Evolutionary conservation across 2,113 vertebrate genomes (phyloP), one percentile per base, ranked within the genome.

Genomic region (Hippolais icterina): DNA sequence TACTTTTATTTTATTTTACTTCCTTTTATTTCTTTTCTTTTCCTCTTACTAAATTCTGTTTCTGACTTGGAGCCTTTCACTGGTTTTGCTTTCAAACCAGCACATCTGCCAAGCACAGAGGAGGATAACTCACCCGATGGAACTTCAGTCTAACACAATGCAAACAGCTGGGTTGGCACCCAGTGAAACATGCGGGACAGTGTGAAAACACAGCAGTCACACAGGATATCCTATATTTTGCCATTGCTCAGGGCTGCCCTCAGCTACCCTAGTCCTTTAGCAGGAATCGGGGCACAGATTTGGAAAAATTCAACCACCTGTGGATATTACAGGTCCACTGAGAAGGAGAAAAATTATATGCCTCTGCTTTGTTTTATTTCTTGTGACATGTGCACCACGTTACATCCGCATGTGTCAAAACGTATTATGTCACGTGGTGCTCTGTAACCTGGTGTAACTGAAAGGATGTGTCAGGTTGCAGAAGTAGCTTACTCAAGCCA

Each of bases 131-230:
- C 42, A 25, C 24, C 31, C 6, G 17, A 5, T 1, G 5, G 28
- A 81, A 2, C 23, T 23, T 39, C 0, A 0, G 22, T 6, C 12
- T 52, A n/a, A 20, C 0, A 2, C 59, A 15, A 1, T 1, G 11
- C 16, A 5, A 22, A 20, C 31, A 49, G 52, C 39, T 35, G 27
- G 5, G 35, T 54, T 54, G 49, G n/a, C n/a, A 46, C 69, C n/a
- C 37, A 33, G 39, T 41, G n/a, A 29, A 57, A 74, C 14, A 8
- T 0, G 1, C 1, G 2, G 46, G 47, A 17, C 35, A 12, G 33
- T 20, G 29, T 24, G 68, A 39, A 59, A 75, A 50, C 66, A 47
- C 27, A 2, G 66, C 76, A 33, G 35, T 6, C 41, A 27, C 46
- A 28, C 23, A 52, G 63, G 31, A 5, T 9, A 2, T 57, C 37